A percentile compares a stretch with the other conserved stretches of the same genome.
phyloP scores from a whole-genome alignment of 2,888 invertebrate species.

The Sarcophaga caerulescens region DNA sequence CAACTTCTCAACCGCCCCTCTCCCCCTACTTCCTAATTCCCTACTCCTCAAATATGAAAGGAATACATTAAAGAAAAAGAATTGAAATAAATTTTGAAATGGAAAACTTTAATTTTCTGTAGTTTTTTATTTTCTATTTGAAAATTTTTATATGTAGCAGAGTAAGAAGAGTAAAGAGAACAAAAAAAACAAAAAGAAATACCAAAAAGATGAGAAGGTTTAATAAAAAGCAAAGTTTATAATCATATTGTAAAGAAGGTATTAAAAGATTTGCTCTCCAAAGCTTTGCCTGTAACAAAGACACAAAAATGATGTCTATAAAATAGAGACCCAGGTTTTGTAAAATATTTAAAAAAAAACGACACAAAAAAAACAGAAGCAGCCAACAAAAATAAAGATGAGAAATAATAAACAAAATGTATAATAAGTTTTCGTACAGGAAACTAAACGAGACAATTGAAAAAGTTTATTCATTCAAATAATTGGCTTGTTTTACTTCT shows the following conservation, averaged over 20 bases:
- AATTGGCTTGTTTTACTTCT: not conserved
- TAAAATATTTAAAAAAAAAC: constrained; percentile 20
- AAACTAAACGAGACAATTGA: not conserved
- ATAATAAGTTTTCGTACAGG: not conserved
- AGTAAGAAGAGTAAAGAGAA: not conserved
- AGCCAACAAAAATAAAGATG: not conserved
- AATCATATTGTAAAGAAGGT: constrained; percentile 38
- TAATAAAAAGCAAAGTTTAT: constrained; percentile 31
- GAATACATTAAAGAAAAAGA: no score
- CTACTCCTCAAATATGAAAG: no score
- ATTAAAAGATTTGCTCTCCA: constrained; percentile 8
- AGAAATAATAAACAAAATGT: not conserved
- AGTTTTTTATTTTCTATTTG: not conserved
- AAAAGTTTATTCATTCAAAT: constrained; percentile 12
- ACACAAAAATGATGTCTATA: not conserved
- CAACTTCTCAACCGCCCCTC: no score
- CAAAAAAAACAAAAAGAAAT: not conserved
- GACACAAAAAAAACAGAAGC: not conserved
- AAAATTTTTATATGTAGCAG: no score
- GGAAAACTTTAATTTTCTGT: no score
- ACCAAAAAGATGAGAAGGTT: not conserved
- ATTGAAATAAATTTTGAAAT: no score
- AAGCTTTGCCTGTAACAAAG: constrained; percentile 24
- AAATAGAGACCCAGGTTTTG: constrained; percentile 18
- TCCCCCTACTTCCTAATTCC: no score